A percentile compares a stretch with the other conserved stretches of the same genome.
Conservation (phyloP, 2,888 invertebrate species). For the Polylopha cassiicola region DNA sequence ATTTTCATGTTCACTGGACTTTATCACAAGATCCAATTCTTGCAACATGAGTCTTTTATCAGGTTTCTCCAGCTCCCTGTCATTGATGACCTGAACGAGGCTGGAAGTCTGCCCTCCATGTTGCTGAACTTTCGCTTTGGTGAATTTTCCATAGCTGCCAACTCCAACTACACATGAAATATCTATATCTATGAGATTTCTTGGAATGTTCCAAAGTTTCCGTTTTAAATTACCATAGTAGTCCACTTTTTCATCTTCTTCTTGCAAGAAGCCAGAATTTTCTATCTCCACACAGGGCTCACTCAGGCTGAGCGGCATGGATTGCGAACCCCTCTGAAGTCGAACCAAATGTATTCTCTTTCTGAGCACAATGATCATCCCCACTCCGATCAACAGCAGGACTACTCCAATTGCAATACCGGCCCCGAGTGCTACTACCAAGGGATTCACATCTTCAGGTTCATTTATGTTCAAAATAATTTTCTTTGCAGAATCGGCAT, state of each 20-base stretch:
- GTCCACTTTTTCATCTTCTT: slow-evolving; percentile 82
- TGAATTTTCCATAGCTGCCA: slow-evolving; percentile 87
- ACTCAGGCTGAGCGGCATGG: slow-evolving; percentile 83
- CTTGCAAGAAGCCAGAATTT: slow-evolving; percentile 86
- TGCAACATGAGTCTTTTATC: slow-evolving; percentile 78
- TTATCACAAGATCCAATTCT: slow-evolving; percentile 84
- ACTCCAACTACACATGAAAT: slow-evolving; percentile 82
- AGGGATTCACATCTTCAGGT: slow-evolving; percentile 62
- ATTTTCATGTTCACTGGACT: slow-evolving; percentile 83
- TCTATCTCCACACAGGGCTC: slow-evolving; percentile 89
- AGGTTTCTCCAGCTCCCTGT: slow-evolving; percentile 68
- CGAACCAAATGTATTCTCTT: slow-evolving; percentile 64
- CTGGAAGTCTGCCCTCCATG: slow-evolving; percentile 73
- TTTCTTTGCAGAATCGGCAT: slow-evolving; percentile 76
- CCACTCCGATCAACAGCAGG: slow-evolving; percentile 80
- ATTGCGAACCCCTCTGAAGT: slow-evolving; percentile 66
- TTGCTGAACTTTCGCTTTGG: slow-evolving; percentile 82
- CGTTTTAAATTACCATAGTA: slow-evolving; percentile 86
- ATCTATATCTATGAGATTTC: slow-evolving; percentile 84
- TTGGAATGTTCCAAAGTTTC: slow-evolving; percentile 84
- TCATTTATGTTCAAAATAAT: slow-evolving; percentile 73
- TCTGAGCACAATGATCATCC: slow-evolving; percentile 78
- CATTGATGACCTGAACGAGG: slow-evolving; percentile 81
- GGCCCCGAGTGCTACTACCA: slow-evolving; percentile 73
- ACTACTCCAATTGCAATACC: slow-evolving; percentile 85